phyloP scores from a whole-genome alignment of 2,113 vertebrate genomes.

The Gallinago media region DNA sequence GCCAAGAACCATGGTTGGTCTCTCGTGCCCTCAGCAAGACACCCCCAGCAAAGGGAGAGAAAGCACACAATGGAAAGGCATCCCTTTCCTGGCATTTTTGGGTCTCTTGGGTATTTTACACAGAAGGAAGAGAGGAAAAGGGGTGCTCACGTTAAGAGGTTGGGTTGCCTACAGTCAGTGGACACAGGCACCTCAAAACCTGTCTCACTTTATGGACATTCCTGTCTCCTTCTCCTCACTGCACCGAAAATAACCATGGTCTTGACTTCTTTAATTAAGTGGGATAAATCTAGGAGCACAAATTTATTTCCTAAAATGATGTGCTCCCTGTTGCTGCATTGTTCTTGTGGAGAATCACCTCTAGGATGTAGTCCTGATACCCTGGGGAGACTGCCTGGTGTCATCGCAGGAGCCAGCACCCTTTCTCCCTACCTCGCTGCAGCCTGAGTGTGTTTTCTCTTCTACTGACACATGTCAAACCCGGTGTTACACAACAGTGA shows the following conservation, averaged over 20 bases:
- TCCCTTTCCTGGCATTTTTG: background rate
- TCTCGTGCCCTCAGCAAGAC: background rate
- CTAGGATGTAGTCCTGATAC: background rate
- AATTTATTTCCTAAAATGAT: background rate
- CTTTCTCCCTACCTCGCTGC: background rate
- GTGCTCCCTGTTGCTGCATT: background rate
- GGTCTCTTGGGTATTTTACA: background rate
- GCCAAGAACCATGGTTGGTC: background rate
- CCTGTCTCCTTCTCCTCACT: background rate
- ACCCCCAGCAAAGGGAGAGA: background rate
- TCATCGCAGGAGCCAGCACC: background rate
- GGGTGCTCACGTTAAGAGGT: background rate
- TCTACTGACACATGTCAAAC: conserved; percentile 2
- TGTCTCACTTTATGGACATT: background rate
- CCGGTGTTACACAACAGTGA: background rate
- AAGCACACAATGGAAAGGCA: background rate
- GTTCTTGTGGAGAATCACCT: background rate
- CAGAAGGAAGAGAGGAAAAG: background rate
- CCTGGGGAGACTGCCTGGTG: background rate
- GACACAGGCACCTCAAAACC: background rate
- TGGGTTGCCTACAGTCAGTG: background rate
- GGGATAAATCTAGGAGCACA: background rate
- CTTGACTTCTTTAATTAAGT: background rate
- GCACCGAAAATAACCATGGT: background rate
- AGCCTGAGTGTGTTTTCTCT: background rate